Evolutionary conservation across 2,797 vertebrate genomes (phyloP), one percentile per base, ranked within the genome.

Genomic region (Phaenicophaeus curvirostris): DNA sequence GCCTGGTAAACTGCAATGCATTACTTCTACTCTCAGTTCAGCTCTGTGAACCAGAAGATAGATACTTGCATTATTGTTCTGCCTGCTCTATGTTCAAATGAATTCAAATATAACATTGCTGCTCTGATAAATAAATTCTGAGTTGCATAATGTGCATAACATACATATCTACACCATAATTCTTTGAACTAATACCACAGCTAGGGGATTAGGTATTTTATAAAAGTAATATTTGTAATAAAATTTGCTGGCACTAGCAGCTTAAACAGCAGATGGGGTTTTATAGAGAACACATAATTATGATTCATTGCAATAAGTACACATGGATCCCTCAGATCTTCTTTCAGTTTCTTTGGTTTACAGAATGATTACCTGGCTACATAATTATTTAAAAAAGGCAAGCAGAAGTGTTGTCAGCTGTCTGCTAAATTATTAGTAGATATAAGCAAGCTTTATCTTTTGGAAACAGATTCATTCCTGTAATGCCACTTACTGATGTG

Each of bases 201-300:
- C 51, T 79, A 76, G 81, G 59, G 50, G 48, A 90, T 92, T 93
- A 74, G 83, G 63, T 86, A 48, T 95, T 95, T 87, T 92, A 92
- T 96, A 97, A 90, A 96, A 92, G 88, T 55, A 94, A 48, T 69
- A 82, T 85, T 79, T 68, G 37, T 86, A 95, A 75, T 87, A 94
- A 97, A 96, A 96, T 54, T 94, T 93, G 54, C 46, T 86, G 73
- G 77, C 92, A 84, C 25, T 72, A 37, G 84, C 92, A 96, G 95
- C 23, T 53, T 87, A 85, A 85, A 39, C 27, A 92, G 85, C 63
- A 95, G 83, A 95, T 50, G 94, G 28, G 75, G 8, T 76, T 72
- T 91, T 95, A 62, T 30, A 95, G 91, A 87, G 74, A 57, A 51
- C 84, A 85, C 84, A 61, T 92, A 96, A 93, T 72, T 61, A 91